Evolutionary conservation across 2,113 vertebrate genomes (phyloP).

Genomic region (Lepisosteus oculatus): DNA sequence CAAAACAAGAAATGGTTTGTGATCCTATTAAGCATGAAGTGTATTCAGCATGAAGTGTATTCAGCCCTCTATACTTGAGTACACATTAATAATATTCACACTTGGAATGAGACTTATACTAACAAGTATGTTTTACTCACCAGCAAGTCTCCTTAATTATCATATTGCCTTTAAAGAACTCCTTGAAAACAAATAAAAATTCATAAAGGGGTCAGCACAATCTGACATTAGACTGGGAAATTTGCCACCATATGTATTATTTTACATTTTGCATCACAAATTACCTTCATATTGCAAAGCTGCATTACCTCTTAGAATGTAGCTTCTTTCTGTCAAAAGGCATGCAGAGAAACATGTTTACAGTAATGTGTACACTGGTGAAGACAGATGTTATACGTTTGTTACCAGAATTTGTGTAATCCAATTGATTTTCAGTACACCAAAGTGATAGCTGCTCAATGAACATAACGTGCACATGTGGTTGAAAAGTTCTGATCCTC

Average conservation of each 20-base stretch:
- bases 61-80: too few relatives aligned
- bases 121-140: constrained; percentile 38
- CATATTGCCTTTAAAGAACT: background rate
- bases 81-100: constrained; percentile 62
- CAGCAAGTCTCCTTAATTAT: constrained; percentile 38
- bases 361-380: constrained; percentile 52
- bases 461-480: too few relatives aligned
- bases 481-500: too few relatives aligned
- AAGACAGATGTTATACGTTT: constrained; percentile 59
- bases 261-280: constrained; percentile 65
- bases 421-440: too few relatives aligned
- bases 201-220: constrained; percentile 68
- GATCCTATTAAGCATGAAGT: too few relatives aligned
- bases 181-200: constrained; percentile 54
- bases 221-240: constrained; percentile 58
- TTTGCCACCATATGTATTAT: constrained; percentile 57
- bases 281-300: constrained; percentile 43
- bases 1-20: too few relatives aligned
- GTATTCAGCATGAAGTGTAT: too few relatives aligned
- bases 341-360: constrained; percentile 61
- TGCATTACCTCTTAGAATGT: constrained; percentile 63
- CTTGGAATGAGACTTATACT: constrained; percentile 68
- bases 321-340: constrained; percentile 72
- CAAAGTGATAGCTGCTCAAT: background rate
- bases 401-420: too few relatives aligned